Conservation (phyloP, 2,888 invertebrate genomes). For the Spodoptera littoralis region DNA sequence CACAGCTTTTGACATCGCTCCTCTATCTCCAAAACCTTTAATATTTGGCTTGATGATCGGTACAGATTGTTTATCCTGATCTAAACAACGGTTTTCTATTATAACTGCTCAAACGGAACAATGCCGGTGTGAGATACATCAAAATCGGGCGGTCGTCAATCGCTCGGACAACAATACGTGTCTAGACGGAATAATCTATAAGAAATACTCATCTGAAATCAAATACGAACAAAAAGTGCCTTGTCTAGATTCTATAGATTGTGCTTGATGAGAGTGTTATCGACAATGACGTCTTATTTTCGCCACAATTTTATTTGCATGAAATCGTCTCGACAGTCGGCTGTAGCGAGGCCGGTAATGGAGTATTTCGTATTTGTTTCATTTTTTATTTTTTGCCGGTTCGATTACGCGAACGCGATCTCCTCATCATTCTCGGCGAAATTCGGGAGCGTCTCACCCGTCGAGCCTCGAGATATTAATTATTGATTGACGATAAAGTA, state of each 20-base stretch:
- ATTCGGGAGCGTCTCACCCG: slow-evolving; percentile 88
- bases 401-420: slow-evolving; percentile 89
- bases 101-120: slow-evolving; percentile 46
- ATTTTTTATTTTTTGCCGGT: slow-evolving; percentile 88
- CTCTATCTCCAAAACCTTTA: background rate
- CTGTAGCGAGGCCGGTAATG: slow-evolving; percentile 78
- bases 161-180: slow-evolving; percentile 50
- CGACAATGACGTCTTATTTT: slow-evolving; percentile 53
- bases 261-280: slow-evolving; percentile 53
- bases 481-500: slow-evolving; percentile 87
- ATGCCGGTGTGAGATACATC: slow-evolving; percentile 54
- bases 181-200: slow-evolving; percentile 47
- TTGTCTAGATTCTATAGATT: slow-evolving; percentile 55
- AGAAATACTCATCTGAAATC: slow-evolving; percentile 53
- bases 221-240: slow-evolving; percentile 50
- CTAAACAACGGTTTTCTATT: slow-evolving; percentile 36
- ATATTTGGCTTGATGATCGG: slow-evolving; percentile 12
- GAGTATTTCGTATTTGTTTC: slow-evolving; percentile 89
- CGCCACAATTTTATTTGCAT: slow-evolving; percentile 57
- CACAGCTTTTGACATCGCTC: slow-evolving; percentile 43
- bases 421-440: slow-evolving; percentile 86
- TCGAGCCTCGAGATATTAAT: slow-evolving; percentile 87
- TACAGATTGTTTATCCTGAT: slow-evolving; percentile 37
- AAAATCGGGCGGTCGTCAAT: slow-evolving; percentile 45
- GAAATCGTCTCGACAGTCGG: slow-evolving; percentile 71